A percentile compares a stretch with the other conserved stretches of the same genome.
These are phyloP conservation scores for Tretioscincus oriximinensis DNA, from an alignment of 2,113 vertebrate species.

Conservation along the genomic window DNA sequence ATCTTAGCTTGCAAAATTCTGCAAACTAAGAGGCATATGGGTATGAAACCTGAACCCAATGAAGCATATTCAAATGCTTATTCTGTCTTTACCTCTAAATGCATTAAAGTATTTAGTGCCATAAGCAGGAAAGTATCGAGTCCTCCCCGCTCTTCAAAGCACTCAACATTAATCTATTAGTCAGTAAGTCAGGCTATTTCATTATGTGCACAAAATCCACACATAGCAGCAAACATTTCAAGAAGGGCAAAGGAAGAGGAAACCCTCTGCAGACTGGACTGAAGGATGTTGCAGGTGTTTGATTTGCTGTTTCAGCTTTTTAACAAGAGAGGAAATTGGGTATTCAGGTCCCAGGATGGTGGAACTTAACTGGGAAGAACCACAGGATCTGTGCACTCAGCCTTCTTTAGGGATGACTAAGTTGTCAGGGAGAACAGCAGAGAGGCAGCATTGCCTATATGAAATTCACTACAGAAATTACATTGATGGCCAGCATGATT, in stretches of 20 bases:
- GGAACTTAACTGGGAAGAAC: conserved; percentile 33
- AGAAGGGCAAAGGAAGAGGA: background rate
- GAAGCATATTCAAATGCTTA: background rate
- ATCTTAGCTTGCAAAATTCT: background rate
- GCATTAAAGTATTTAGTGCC: conserved; percentile 29
- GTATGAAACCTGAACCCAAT: background rate
- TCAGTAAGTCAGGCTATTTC: background rate
- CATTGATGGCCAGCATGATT: background rate
- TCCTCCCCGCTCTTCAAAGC: background rate
- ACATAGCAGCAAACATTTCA: background rate
- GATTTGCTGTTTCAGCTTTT: conserved; percentile 61
- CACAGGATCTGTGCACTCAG: conserved; percentile 43
- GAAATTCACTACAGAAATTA: background rate
- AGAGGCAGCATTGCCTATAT: background rate
- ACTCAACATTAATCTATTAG: background rate
- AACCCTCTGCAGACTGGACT: conserved; percentile 19
- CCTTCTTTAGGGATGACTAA: conserved; percentile 31
- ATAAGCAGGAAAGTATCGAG: background rate
- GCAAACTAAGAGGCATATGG: background rate
- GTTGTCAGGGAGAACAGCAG: conserved; percentile 1
- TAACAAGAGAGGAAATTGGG: conserved; percentile 29
- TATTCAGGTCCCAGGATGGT: conserved; percentile 24
- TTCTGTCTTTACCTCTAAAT: conserved; percentile 1
- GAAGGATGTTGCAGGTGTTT: conserved; percentile 47
- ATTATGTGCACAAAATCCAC: background rate